phyloP scores from a whole-genome alignment of 2,113 vertebrate species.

The human region DNA sequence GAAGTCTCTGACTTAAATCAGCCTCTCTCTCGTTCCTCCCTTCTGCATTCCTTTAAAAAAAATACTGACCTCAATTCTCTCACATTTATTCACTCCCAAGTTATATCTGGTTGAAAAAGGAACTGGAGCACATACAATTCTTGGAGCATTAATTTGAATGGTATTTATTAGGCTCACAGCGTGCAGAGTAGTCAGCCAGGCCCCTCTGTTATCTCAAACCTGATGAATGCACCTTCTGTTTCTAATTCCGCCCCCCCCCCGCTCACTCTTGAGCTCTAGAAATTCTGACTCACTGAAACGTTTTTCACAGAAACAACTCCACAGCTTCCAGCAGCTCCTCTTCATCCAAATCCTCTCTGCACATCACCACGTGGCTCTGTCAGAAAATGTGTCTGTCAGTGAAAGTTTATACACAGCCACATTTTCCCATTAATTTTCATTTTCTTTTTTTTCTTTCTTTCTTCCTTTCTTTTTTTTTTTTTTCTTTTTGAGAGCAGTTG shows the following conservation, averaged over 20 bases:
- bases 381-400: not conserved
- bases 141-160: rapidly evolving
- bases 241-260: no score
- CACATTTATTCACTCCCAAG: not conserved
- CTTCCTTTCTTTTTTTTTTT: no score
- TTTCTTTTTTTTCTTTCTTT: no score
- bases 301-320: not conserved
- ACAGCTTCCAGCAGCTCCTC: rapidly evolving
- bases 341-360: not conserved
- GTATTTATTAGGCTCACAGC: not conserved
- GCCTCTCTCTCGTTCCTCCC: not conserved
- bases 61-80: no score
- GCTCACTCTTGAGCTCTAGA: rapidly evolving
- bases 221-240: rapidly evolving
- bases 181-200: not conserved
- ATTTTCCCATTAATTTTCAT: not conserved
- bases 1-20: not conserved
- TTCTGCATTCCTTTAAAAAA: not conserved
- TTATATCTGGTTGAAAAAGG: not conserved
- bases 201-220: not conserved
- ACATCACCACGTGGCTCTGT: rapidly evolving
- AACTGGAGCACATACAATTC: no score
- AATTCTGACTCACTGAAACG: not conserved
- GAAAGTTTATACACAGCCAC: not conserved
- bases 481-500: not conserved